A percentile compares a stretch with the other conserved stretches of the same genome.
These are phyloP conservation scores for Catostomus latipinnis DNA, from an alignment of 2,797 vertebrate genomes.

Conservation along the genomic window DNA sequence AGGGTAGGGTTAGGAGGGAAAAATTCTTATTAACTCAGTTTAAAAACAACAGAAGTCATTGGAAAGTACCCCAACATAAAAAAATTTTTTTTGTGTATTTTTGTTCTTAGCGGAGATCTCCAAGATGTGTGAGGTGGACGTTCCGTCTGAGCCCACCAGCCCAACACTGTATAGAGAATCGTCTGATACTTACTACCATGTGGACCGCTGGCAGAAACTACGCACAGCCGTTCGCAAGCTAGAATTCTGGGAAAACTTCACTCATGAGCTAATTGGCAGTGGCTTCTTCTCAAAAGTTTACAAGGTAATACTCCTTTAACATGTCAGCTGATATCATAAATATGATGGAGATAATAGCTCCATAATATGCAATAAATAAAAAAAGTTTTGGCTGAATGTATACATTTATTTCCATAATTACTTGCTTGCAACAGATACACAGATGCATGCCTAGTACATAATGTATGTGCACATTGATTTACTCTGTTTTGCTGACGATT, in stretches of 20 bases:
- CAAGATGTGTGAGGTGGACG: slow-evolving; percentile 78
- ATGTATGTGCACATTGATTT: not conserved
- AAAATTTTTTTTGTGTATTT: slow-evolving; percentile 14
- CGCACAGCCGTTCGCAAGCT: slow-evolving; percentile 86
- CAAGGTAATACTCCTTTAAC: slow-evolving; percentile 76
- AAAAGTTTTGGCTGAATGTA: not conserved
- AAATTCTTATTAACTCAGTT: too few relatives aligned
- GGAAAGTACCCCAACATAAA: too few relatives aligned
- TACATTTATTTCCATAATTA: not conserved
- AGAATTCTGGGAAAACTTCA: slow-evolving; percentile 91
- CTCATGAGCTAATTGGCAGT: slow-evolving; percentile 81
- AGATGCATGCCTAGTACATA: not conserved
- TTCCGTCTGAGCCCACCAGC: slow-evolving; percentile 75
- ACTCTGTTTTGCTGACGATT: too few relatives aligned
- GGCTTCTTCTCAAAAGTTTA: slow-evolving; percentile 92
- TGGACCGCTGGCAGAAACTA: slow-evolving; percentile 87
- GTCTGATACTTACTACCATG: slow-evolving; percentile 70
- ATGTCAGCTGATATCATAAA: not conserved
- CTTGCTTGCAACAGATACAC: too few relatives aligned
- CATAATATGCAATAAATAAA: not conserved
- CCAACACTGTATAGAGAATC: slow-evolving; percentile 73
- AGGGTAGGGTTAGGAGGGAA: too few relatives aligned
- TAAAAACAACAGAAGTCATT: too few relatives aligned
- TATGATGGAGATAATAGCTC: not conserved
- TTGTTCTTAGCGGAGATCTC: slow-evolving; percentile 70